Evolutionary conservation across 2,113 vertebrate species (phyloP).

Genomic region (Pterocles gutturalis): DNA sequence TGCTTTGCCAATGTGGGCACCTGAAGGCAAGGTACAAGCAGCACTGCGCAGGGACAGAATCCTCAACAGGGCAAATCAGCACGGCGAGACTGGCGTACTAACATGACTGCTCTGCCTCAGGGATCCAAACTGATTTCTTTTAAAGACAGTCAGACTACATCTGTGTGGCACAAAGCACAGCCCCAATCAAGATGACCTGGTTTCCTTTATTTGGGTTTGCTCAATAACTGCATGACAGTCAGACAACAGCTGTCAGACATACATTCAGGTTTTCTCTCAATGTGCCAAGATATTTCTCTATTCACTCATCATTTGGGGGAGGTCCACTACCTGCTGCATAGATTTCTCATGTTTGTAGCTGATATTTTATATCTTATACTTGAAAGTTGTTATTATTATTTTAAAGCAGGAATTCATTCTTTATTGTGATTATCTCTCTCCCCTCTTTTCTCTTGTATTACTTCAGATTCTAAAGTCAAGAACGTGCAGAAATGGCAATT

Average conservation of each 20-base stretch:
- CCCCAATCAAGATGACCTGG: background rate
- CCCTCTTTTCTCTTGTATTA: background rate
- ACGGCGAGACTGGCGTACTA: accelerated
- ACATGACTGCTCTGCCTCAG: background rate
- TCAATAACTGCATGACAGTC: background rate
- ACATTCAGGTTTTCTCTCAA: background rate
- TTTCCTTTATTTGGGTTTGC: background rate
- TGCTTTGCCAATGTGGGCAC: background rate
- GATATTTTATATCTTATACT: background rate
- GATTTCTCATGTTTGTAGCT: background rate
- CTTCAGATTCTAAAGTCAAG: background rate
- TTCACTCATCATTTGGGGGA: background rate
- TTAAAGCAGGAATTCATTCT: background rate
- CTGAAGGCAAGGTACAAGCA: background rate
- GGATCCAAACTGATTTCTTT: background rate
- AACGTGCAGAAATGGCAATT: background rate
- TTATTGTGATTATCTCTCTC: background rate
- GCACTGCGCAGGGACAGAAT: accelerated
- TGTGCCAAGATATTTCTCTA: background rate
- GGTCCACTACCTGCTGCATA: background rate
- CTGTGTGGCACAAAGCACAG: background rate
- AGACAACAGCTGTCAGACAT: background rate
- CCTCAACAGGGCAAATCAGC: background rate
- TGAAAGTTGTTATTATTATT: background rate
- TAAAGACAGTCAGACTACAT: background rate